Evolutionary conservation across 2,113 vertebrate species (phyloP).

Genomic region (Lepisosteus osseus): DNA sequence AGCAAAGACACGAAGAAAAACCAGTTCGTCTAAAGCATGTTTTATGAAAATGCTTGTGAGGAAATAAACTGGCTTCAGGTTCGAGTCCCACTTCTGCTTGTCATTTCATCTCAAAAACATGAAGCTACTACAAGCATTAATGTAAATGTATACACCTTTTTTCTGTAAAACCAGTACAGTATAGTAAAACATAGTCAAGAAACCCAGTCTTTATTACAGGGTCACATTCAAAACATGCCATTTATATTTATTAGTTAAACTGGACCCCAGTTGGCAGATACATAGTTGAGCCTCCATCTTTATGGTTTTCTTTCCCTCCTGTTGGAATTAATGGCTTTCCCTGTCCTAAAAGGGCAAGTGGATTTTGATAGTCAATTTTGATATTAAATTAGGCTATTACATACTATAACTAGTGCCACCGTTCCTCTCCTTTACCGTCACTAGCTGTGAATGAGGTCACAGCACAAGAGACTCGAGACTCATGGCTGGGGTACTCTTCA

Average conservation of each 20-base stretch:
- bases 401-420: too few species aligned
- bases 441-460: background rate
- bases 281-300: too few species aligned
- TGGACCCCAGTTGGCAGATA: too few species aligned
- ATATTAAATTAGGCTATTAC: too few species aligned
- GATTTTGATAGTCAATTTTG: too few species aligned
- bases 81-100: conserved; percentile 70
- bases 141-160: conserved; percentile 67
- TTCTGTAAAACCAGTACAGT: conserved; percentile 21
- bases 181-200: too few species aligned
- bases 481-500: conserved; percentile 37
- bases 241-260: too few species aligned
- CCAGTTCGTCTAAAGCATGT: conserved; percentile 47
- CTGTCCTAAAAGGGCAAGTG: too few species aligned
- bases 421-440: background rate
- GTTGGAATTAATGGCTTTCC: too few species aligned
- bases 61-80: conserved; percentile 55
- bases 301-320: too few species aligned
- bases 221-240: too few species aligned
- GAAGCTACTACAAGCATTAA: conserved; percentile 64
- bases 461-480: background rate
- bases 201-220: too few species aligned
- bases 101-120: conserved; percentile 73
- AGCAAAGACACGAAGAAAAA: conserved; percentile 7
- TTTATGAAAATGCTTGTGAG: conserved; percentile 35